Percentiles rank a stretch among this genome's conserved stretches.
Conservation (phyloP, 2,113 vertebrate genomes). For the Glaucomys volans region DNA sequence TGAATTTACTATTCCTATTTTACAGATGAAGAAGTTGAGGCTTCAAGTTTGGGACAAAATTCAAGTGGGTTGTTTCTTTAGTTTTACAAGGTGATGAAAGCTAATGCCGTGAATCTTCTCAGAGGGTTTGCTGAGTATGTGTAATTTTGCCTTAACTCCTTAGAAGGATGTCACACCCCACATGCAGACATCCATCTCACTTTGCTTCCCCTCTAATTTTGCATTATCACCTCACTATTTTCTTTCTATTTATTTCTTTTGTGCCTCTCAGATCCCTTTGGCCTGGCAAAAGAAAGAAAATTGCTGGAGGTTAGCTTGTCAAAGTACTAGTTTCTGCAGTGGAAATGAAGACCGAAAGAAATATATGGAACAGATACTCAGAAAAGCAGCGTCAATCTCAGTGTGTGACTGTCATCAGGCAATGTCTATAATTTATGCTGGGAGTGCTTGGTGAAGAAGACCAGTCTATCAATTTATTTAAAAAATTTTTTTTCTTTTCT, state of each 20-base stretch:
- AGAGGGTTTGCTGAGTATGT: not conserved
- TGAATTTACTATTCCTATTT: not conserved
- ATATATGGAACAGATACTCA: not conserved
- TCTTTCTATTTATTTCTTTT: not conserved
- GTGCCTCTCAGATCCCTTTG: not conserved
- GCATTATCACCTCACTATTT: not conserved
- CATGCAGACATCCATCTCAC: not conserved
- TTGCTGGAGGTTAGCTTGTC: not conserved
- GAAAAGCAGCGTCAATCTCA: not conserved
- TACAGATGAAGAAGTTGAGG: not conserved
- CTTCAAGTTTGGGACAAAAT: not conserved
- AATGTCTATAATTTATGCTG: not conserved
- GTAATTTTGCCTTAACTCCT: not conserved
- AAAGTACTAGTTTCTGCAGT: not conserved
- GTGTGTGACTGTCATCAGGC: not conserved
- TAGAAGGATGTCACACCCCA: not conserved
- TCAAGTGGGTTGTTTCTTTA: not conserved
- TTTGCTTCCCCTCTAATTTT: not conserved
- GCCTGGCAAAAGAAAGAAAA: not conserved
- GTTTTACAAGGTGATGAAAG: not conserved
- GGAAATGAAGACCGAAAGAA: not conserved
- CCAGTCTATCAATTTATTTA: slow-evolving; percentile 24
- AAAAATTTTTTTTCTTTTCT: not conserved
- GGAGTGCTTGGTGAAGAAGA: not conserved
- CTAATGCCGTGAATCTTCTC: not conserved